Evolutionary conservation across 1,140 invertebrate species (phyloP), one percentile per base, ranked within the genome.

Genomic region (Medauroidea extradentata): DNA sequence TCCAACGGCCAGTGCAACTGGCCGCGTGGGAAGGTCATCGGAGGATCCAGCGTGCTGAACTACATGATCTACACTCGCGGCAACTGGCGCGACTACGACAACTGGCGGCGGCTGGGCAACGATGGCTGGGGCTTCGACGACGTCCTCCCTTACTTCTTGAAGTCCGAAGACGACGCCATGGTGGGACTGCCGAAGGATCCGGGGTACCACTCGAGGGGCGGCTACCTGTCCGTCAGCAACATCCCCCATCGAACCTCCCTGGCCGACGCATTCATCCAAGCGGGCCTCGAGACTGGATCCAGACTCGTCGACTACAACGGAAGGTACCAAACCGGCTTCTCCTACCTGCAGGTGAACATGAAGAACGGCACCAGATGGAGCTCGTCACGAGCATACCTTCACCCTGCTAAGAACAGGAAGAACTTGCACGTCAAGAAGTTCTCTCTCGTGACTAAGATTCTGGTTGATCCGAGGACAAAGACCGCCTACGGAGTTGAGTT

Each of bases 51-150:
- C n/a, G n/a, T n/a, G n/a, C n/a, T n/a, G n/a, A 95, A 96, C 69
- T 93, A 92, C 60, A 93, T 96, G 93, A 90, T 94, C 41, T 93
- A 94, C 63, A 90, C 91, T 0, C 85, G 94, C 65, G 90, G 92
- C 4, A 74, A 89, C 67, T 75, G 82, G 4, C 65, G 69, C 9
- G 90, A 95, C 69, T 96, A 89, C 66, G 85, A 96, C 67, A 73
- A 81, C 16, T 95, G 93, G 92, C 82, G 81, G 19, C 66, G 67
- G 1, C 71, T 90, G 68, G 93, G 93, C 0, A 93, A 93, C 59
- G 64, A 74, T 1, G 88, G 85, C 0, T 97, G 93, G 94, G 83
- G 85, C 13, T 96, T 85, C 76, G 77, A 88, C 14, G 83, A 90
- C n/a, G 83, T 93, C 0, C 65, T 91, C 4, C 88, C 88, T 0